A percentile compares a stretch with the other conserved stretches of the same genome.
Evolutionary conservation across 2,113 vertebrate genomes (phyloP).

Genomic region (Zingel zingel): DNA sequence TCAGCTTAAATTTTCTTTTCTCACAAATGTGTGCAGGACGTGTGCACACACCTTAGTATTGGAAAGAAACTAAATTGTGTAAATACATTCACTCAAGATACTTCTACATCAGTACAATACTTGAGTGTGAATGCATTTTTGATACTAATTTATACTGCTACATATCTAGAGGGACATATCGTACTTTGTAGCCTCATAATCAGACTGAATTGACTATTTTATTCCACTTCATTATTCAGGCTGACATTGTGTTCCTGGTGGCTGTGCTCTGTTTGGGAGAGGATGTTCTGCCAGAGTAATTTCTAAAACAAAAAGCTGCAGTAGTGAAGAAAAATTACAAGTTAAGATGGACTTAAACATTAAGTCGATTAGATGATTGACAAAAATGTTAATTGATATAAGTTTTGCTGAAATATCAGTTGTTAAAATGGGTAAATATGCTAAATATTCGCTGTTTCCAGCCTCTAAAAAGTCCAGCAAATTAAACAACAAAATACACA

Average conservation of each 20-base stretch:
- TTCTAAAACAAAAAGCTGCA: not conserved
- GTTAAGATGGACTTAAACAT: too few relatives aligned
- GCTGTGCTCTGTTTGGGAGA: not conserved
- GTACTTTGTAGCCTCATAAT: not conserved
- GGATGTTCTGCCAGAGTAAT: not conserved
- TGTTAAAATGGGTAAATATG: too few relatives aligned
- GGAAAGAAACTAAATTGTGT: slow-evolving; percentile 1
- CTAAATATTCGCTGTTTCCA: too few relatives aligned
- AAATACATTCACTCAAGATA: not conserved
- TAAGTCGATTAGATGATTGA: too few relatives aligned
- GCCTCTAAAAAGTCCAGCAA: too few relatives aligned
- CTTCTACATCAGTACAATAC: not conserved
- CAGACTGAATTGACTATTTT: not conserved
- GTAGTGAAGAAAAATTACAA: too few relatives aligned
- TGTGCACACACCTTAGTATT: slow-evolving; percentile 11
- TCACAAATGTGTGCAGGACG: slow-evolving; percentile 26
- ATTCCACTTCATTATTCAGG: not conserved
- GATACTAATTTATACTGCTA: not conserved
- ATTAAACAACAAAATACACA: too few relatives aligned
- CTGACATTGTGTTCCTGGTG: not conserved
- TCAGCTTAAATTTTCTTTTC: slow-evolving; percentile 20
- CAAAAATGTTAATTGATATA: too few relatives aligned
- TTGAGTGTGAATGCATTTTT: slow-evolving; percentile 4
- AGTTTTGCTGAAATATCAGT: too few relatives aligned
- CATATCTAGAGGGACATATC: not conserved